phyloP scores from a whole-genome alignment of 2,888 invertebrate species.

The Tetranychus piercei region DNA sequence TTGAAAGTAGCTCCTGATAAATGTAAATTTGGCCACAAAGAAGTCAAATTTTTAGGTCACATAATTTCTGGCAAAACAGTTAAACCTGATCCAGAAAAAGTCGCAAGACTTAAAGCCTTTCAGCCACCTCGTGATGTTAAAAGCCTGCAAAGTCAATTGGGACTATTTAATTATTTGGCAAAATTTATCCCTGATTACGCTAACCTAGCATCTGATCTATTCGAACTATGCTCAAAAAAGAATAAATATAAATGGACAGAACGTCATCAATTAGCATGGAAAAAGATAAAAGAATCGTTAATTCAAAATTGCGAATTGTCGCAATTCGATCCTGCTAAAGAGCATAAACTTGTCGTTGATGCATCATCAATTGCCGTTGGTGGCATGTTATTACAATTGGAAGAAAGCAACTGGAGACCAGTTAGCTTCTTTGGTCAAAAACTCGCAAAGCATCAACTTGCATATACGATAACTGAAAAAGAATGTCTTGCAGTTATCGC shows the following conservation, averaged over 20 bases:
- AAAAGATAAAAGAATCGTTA: neutral
- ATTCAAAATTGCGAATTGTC: neutral
- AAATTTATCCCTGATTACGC: conserved; percentile 5
- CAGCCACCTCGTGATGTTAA: neutral
- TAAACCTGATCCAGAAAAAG: neutral
- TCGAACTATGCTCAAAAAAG: neutral
- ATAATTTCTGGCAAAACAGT: neutral
- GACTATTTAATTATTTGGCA: neutral
- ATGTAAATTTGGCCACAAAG: neutral
- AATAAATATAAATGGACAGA: neutral
- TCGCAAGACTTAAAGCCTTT: neutral
- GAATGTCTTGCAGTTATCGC: neutral
- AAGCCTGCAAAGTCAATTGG: neutral
- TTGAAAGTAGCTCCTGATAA: neutral
- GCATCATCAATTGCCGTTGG: neutral
- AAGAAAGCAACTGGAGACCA: too few species aligned
- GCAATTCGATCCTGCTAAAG: neutral
- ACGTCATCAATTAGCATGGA: neutral
- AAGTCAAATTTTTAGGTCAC: neutral
- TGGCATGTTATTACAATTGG: neutral
- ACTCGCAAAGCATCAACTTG: conserved; percentile 28
- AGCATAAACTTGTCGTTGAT: neutral
- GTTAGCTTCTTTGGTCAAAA: too few species aligned
- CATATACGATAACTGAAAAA: neutral
- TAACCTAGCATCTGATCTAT: neutral